Base-by-base conservation (phyloP, 2,888 invertebrate genomes). In the Pemphredon lugubris region DNA sequence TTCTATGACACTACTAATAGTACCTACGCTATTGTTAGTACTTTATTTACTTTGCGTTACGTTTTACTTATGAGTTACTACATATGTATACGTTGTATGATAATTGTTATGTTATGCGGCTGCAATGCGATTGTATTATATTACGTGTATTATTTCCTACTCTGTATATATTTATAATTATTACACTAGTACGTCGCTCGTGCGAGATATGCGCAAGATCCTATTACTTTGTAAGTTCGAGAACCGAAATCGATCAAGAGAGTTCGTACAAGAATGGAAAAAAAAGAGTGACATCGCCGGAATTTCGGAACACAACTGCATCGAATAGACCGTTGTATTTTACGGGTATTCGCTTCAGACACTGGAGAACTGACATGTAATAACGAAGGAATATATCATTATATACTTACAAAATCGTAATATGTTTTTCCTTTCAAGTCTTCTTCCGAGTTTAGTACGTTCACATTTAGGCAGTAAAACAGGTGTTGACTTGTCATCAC, bases 61-160 rank as follows among this genome's bases (percentile, higher is more conserved):
- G 71, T 81, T 79, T 81, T 45, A 26, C 60, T 50, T 71, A 70
- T 65, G 21, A 71, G 74, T 81, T 76, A 71, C 34, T 75, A 69
- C 53, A 45, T 67, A 66, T 69, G 72, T 77, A 75, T 68, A 68
- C 74, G 66, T 68, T 81, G 81, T 81, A 81, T 44, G 44, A 76
- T 81, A 75, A 78, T 81, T 80, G 81, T 80, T 80, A 81, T 53
- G 76, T 81, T 81, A 77, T 72, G 68, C 68, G 34, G 20, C 26
- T 45, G 30, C 14, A 42, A 60, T 44, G 44, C 40, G 45, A 77
- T 42, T 81, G 74, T 81, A 81, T 80, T 76, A 81, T 80, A 78
- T 69, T 80, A 68, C 47, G 48, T 77, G 72, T 77, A 79, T 79
- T 73, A 77, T 73, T 77, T 79, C 65, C 47, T 51, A 13, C 13